These are phyloP conservation scores for Hyles vespertilio DNA, from an alignment of 1,140 invertebrate species.

Conservation along the genomic window DNA sequence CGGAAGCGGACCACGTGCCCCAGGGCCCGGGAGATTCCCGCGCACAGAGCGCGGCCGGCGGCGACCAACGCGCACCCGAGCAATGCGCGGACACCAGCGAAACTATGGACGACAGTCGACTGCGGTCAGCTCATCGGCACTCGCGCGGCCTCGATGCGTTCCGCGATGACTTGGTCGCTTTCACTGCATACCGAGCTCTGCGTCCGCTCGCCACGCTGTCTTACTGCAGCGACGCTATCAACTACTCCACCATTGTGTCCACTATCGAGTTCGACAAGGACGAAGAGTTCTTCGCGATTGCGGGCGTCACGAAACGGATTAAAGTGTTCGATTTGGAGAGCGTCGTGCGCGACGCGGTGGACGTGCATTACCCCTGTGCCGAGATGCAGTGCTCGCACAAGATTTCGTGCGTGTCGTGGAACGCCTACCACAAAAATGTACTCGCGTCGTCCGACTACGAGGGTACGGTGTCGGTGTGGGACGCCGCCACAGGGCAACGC, in stretches of 20 bases:
- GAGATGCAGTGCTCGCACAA: slow-evolving; percentile 97
- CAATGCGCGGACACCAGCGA: slow-evolving; percentile 13
- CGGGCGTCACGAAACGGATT: slow-evolving; percentile 96
- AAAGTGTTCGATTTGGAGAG: slow-evolving; percentile 94
- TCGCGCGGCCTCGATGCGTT: slow-evolving; percentile 83
- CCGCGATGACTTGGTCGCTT: slow-evolving; percentile 91
- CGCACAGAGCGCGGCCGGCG: slow-evolving; percentile 59
- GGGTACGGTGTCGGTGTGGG: slow-evolving; percentile 95
- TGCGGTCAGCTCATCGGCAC: slow-evolving; percentile 5
- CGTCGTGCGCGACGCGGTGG: slow-evolving; percentile 89
- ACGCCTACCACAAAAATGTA: slow-evolving; percentile 92
- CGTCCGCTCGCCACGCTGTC: slow-evolving; percentile 90
- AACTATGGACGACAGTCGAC: slow-evolving; percentile 25
- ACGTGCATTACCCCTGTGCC: slow-evolving; percentile 94
- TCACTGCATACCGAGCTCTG: slow-evolving; percentile 88
- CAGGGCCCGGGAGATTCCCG: slow-evolving; percentile 25
- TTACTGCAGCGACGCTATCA: slow-evolving; percentile 91
- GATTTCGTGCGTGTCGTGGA: slow-evolving; percentile 97
- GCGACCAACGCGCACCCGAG: slow-evolving; percentile 47
- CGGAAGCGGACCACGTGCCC: slow-evolving; percentile 38
- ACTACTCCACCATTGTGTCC: slow-evolving; percentile 95
- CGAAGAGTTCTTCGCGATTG: slow-evolving; percentile 97
- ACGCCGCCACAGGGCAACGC: slow-evolving; percentile 87
- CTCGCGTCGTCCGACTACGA: slow-evolving; percentile 97
- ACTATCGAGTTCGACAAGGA: slow-evolving; percentile 99